Conservation (phyloP, 2,113 vertebrate genomes). For the Chamaetylas fuelleborni region DNA sequence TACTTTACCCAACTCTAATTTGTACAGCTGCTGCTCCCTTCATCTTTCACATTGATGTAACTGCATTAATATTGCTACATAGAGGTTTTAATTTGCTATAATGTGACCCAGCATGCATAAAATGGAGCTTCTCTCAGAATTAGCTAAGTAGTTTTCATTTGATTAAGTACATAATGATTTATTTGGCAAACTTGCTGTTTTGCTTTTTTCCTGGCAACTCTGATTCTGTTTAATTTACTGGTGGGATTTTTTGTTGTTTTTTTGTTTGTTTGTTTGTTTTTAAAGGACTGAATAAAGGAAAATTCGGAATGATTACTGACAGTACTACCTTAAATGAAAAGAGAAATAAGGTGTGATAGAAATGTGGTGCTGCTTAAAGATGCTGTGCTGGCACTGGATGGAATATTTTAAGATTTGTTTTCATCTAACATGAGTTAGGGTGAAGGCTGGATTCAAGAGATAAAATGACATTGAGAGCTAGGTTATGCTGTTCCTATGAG, state of each 20-base stretch:
- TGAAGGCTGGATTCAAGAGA: slow-evolving; percentile 57
- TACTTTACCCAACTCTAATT: neutral
- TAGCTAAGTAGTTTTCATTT: slow-evolving; percentile 6
- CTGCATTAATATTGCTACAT: neutral
- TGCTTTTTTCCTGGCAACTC: neutral
- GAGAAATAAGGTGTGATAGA: slow-evolving; percentile 26
- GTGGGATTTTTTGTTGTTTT: neutral
- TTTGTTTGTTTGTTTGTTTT: neutral
- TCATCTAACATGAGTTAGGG: slow-evolving; percentile 34
- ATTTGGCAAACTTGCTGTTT: slow-evolving; percentile 19
- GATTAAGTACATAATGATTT: slow-evolving; percentile 25
- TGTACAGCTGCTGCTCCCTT: neutral
- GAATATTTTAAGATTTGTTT: slow-evolving; percentile 57
- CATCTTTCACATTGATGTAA: neutral
- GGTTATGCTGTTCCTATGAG: neutral
- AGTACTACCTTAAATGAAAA: neutral
- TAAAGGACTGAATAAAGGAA: neutral
- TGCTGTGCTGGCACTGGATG: slow-evolving; percentile 5
- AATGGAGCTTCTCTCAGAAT: neutral
- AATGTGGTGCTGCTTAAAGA: slow-evolving; percentile 29
- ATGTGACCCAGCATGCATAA: neutral
- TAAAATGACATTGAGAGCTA: slow-evolving; percentile 34
- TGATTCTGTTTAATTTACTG: slow-evolving; percentile 20
- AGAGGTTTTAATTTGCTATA: neutral
- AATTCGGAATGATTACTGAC: neutral